Evolutionary conservation across 1,140 invertebrate genomes (phyloP).

Genomic region (Zaprionus vittiger): DNA sequence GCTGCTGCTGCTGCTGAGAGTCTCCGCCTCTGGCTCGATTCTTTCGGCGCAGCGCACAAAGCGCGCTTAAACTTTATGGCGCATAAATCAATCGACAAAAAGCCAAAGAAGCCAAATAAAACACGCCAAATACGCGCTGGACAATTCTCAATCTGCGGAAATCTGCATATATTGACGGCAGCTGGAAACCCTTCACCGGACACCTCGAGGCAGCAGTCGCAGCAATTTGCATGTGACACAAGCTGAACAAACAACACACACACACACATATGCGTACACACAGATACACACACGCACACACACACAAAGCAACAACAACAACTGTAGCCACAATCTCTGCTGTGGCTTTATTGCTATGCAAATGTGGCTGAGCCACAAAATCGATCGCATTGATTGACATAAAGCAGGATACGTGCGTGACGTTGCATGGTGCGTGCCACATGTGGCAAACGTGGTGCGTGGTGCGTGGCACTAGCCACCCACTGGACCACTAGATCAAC

Average conservation of each 20-base stretch:
- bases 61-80: conserved; percentile 51
- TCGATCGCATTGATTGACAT: conserved; percentile 62
- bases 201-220: conserved; percentile 31
- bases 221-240: conserved; percentile 37
- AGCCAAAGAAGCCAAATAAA: neutral
- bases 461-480: conserved; percentile 37
- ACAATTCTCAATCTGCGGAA: conserved; percentile 40
- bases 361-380: conserved; percentile 27
- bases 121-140: conserved; percentile 19
- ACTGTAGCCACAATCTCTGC: neutral
- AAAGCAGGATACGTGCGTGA: conserved; percentile 72
- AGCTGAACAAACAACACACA: neutral
- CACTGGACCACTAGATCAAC: conserved; percentile 15
- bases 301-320: neutral
- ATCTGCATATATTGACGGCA: conserved; percentile 47
- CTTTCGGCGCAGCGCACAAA: conserved; percentile 30
- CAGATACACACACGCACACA: neutral
- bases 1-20: conserved; percentile 20
- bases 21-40: conserved; percentile 37
- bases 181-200: conserved; percentile 49
- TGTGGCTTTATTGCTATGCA: conserved; percentile 31
- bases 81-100: conserved; percentile 43
- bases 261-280: too few species aligned
- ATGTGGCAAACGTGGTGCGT: too few species aligned
- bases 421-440: neutral